Evolutionary conservation across 2,113 vertebrate genomes (phyloP).

Genomic region (Grammomys dolichurus): DNA sequence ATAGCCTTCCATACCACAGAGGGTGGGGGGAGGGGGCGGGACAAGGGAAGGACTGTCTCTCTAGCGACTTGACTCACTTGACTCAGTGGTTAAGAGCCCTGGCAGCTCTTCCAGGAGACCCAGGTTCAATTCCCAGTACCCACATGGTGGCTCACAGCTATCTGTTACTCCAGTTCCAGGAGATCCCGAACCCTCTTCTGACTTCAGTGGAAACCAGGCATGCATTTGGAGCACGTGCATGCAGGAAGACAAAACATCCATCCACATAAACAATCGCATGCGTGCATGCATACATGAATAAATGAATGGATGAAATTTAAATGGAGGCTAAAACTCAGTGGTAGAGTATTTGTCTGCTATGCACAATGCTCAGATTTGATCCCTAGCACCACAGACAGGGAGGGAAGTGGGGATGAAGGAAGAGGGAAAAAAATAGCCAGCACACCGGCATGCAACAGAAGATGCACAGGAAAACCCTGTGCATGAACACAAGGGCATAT

Average conservation of each 20-base stretch:
- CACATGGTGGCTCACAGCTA: background rate
- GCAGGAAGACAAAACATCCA: background rate
- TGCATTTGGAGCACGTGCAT: too few species aligned
- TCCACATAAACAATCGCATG: background rate
- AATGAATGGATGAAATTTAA: background rate
- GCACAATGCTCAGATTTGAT: background rate
- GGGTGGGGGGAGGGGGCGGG: accelerated
- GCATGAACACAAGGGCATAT: background rate
- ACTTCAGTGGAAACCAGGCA: background rate
- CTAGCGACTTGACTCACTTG: background rate
- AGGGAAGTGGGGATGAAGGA: background rate
- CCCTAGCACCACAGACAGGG: background rate
- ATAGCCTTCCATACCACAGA: background rate
- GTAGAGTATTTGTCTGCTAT: background rate
- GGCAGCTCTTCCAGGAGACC: background rate
- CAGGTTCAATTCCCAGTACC: background rate
- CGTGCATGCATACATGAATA: too few species aligned
- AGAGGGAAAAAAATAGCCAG: background rate
- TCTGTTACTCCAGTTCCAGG: background rate
- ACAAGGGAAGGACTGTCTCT: background rate
- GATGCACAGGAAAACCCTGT: background rate
- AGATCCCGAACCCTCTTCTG: background rate
- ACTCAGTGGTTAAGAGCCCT: background rate
- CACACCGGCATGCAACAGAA: background rate
- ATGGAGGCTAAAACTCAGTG: background rate